These are phyloP conservation scores for Coenonympha arcania DNA, from an alignment of 2,888 invertebrate genomes.

Conservation along the genomic window DNA sequence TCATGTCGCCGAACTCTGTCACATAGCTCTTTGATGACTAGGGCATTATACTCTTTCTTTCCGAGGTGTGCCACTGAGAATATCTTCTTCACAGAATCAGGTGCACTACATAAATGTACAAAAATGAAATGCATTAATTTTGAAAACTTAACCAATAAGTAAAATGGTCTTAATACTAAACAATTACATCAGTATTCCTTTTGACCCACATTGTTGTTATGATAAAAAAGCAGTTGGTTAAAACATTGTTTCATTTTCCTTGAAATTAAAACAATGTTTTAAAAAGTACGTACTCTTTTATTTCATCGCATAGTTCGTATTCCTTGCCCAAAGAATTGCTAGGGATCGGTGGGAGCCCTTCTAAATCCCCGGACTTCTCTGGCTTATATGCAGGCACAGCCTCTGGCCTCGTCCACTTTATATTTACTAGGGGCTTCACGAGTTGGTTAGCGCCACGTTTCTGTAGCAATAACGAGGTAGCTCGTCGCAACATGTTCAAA, in stretches of 20 bases:
- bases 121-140: background rate
- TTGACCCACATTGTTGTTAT: too few species aligned
- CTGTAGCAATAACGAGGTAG: slow-evolving; percentile 56
- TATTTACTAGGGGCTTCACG: slow-evolving; percentile 80
- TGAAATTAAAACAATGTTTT: too few species aligned
- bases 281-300: slow-evolving; percentile 75
- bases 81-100: slow-evolving; percentile 79
- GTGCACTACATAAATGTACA: slow-evolving; percentile 77
- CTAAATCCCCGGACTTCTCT: slow-evolving; percentile 81
- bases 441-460: slow-evolving; percentile 40
- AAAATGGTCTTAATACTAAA: background rate
- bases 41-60: slow-evolving; percentile 63
- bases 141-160: background rate
- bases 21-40: slow-evolving; percentile 71
- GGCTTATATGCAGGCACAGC: slow-evolving; percentile 78
- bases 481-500: slow-evolving; percentile 48
- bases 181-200: too few species aligned
- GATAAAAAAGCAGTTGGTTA: too few species aligned
- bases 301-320: slow-evolving; percentile 77
- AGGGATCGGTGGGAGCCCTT: slow-evolving; percentile 71
- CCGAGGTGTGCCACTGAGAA: slow-evolving; percentile 81
- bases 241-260: too few species aligned
- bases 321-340: slow-evolving; percentile 62
- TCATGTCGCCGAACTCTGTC: slow-evolving; percentile 79
- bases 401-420: slow-evolving; percentile 84